Evolutionary conservation across 2,113 vertebrate genomes (phyloP).

Genomic region (Marmota flaviventris): DNA sequence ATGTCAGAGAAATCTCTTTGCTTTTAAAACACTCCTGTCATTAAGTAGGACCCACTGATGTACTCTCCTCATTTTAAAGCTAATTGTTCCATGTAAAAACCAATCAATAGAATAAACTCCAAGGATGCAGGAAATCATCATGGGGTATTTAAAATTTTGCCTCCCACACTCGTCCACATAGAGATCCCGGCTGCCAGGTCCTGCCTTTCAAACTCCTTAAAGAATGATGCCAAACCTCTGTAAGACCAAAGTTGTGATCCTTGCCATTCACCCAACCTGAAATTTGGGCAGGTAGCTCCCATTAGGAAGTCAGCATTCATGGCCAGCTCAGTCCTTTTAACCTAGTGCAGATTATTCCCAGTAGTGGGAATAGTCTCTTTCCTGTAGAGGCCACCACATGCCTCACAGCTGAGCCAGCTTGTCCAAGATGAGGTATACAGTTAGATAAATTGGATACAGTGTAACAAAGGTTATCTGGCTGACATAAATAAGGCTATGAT

Average conservation of each 20-base stretch:
- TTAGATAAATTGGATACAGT: neutral
- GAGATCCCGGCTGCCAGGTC: neutral
- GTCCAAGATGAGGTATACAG: too few relatives aligned
- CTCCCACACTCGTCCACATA: neutral
- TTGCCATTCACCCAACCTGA: neutral
- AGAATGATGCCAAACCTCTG: neutral
- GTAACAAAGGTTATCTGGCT: neutral
- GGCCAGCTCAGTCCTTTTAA: neutral
- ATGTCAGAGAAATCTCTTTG: neutral
- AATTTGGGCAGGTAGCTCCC: neutral
- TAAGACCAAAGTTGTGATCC: neutral
- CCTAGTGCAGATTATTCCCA: too few relatives aligned
- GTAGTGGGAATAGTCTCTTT: neutral
- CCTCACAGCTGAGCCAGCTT: neutral
- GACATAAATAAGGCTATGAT: neutral
- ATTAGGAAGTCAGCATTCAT: neutral
- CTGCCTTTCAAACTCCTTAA: neutral
- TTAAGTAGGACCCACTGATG: neutral
- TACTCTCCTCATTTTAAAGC: neutral
- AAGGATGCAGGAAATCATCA: neutral
- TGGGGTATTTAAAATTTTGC: neutral
- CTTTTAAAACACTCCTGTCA: neutral
- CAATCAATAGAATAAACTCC: neutral
- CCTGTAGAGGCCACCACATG: neutral
- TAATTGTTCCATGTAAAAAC: neutral